These are phyloP conservation scores for Caerostris extrusa DNA, from an alignment of 1,140 invertebrate genomes.

Conservation along the genomic window DNA sequence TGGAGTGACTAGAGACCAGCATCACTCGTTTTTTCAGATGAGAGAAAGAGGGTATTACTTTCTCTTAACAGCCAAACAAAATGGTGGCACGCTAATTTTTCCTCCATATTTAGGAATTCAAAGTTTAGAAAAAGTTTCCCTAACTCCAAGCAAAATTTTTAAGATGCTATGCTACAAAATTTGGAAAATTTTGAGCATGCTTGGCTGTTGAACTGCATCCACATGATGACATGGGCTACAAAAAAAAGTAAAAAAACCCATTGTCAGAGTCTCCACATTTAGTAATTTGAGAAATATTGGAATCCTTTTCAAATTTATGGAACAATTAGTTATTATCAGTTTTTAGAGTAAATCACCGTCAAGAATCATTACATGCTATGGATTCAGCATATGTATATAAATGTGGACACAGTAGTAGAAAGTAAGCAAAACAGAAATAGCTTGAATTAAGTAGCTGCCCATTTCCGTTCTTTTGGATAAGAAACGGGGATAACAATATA, in stretches of 20 bases:
- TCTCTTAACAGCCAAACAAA: not conserved
- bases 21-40: constrained; percentile 2
- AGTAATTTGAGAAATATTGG: no score
- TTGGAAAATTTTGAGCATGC: constrained; percentile 20
- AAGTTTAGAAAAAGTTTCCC: constrained; percentile 19
- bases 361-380: no score
- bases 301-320: no score
- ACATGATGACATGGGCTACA: no score
- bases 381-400: no score
- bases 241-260: no score
- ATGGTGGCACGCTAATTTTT: not conserved
- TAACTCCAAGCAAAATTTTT: constrained; percentile 12
- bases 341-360: no score
- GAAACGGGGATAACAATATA: not conserved
- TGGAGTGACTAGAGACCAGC: constrained; percentile 28
- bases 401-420: not conserved
- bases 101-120: not conserved
- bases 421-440: not conserved
- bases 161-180: not conserved
- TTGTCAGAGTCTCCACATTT: no score
- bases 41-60: not conserved
- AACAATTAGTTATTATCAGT: no score
- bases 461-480: not conserved
- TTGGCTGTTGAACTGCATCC: not conserved
- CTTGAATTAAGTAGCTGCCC: not conserved